Evolutionary conservation across 64 coral and sea anemone genomes (phyloP), one percentile per base, ranked within the genome.

Genomic region (Orbicella faveolata): DNA sequence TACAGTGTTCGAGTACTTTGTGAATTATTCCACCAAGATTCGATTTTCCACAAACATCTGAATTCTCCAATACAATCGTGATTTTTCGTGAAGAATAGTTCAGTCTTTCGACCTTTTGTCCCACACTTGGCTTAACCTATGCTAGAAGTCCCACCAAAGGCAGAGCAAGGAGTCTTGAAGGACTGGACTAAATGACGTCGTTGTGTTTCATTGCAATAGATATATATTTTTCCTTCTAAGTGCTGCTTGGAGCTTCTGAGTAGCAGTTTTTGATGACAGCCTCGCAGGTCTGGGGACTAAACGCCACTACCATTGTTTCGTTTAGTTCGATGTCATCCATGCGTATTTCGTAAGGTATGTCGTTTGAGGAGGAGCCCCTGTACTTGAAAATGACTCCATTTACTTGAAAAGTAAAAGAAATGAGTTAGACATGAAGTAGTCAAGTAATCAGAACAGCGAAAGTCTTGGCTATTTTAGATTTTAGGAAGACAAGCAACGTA

Each of bases 321-420:
- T 68, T 35, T 15, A 83, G 37, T 2, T 83, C 8, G 37, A 83
- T 83, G 61, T 83, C 81, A 1, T 83, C 61, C 81, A 83, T 44
- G 16, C 61, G 81, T 67, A 83, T 83, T 17, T 68, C 81, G 36
- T 68, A n/a, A 33, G 81, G 33, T 21, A 44, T 33, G 81, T 83
- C 81, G 63, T 68, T 62, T 39, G 81, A 66, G 17, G 61, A 39
- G 15, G 61, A 83, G 35, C 62, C 63, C 23, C 36, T 18, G 63
- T n/a, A 67, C 81, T 83, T 65, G 81, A 68, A 65, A 37, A 68
- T 83, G 34, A 69, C 33, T 44, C 18, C 61, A 34, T 83, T 83
- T 41, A 83, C 81, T 83, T 81, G 9, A 67, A 67, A 67, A 6
- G 63, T 41, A 83, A 83, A 67, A 36, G 9, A 78, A 62, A 16